Conservation (phyloP, 2,888 invertebrate genomes). For the Euproctis similis region DNA sequence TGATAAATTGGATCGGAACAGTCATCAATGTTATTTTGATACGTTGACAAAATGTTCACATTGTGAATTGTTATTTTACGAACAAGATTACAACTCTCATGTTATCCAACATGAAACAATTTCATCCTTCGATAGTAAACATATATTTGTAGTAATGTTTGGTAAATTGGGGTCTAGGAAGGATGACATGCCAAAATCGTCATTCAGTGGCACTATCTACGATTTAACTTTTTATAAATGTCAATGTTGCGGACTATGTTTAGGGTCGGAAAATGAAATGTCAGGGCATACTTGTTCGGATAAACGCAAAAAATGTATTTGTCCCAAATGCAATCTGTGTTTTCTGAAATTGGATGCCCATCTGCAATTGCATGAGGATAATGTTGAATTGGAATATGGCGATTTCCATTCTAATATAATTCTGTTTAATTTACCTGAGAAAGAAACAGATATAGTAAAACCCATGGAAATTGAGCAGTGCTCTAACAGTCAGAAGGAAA, state of each 20-base stretch:
- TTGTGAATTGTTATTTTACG: slow-evolving; percentile 40
- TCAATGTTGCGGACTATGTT: slow-evolving; percentile 38
- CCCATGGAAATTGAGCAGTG: background rate
- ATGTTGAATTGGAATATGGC: slow-evolving; percentile 29
- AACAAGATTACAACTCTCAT: slow-evolving; percentile 34
- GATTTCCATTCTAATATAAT: slow-evolving; percentile 38
- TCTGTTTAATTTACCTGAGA: slow-evolving; percentile 16
- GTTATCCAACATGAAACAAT: slow-evolving; percentile 36
- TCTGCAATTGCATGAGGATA: slow-evolving; percentile 35
- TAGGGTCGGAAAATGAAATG: slow-evolving; percentile 21
- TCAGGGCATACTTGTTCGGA: slow-evolving; percentile 36
- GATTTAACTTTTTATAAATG: slow-evolving; percentile 52
- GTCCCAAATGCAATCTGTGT: slow-evolving; percentile 38
- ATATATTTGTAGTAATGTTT: slow-evolving; percentile 47
- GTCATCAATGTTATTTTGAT: slow-evolving; percentile 33
- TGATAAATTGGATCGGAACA: slow-evolving; percentile 26
- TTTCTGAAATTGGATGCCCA: slow-evolving; percentile 38
- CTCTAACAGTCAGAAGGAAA: background rate
- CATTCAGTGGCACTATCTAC: slow-evolving; percentile 36
- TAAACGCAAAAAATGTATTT: slow-evolving; percentile 30
- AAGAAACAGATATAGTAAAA: background rate
- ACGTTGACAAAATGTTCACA: slow-evolving; percentile 33
- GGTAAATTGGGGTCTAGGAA: slow-evolving; percentile 21
- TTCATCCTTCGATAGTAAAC: slow-evolving; percentile 29
- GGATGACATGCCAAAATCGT: slow-evolving; percentile 11